Evolutionary conservation across 2,797 vertebrate species (phyloP), one percentile per base, ranked within the genome.

Genomic region (Pampus argenteus): DNA sequence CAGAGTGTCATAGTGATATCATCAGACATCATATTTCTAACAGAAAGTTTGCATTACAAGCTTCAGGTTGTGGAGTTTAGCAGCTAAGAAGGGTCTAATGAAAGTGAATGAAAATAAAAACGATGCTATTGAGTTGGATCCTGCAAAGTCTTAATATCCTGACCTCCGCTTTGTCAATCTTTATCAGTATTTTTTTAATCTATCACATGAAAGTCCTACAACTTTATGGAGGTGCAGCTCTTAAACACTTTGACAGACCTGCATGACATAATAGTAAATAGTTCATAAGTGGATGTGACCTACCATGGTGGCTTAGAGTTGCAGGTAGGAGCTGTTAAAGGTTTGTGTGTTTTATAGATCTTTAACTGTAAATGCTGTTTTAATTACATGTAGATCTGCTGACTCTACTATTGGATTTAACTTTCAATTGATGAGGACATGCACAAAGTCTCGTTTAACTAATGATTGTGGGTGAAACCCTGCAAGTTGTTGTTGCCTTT

Each of bases 21-120:
- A 44, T 44, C 40, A 18, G 17, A 44, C 40, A 11, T 22, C 11
- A 55, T 52, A 71, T 68, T 51, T 48, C 36, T 60, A 25, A 59
- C 25, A 22, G 45, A 67, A 52, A 74, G 29, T 23, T 42, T 18
- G 52, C 14, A 1, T 52, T 15, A 40, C 40, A 17, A 42, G 40
- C 17, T 18, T 42, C 1, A 13, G 13, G 13, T 31, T 56, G 34
- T 26, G 25, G 26, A 61, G 42, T 65, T 26, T 36, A 18, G 2
- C 11, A 59, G 28, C 25, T 17, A 40, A 17, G 26, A 9, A 44
- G 10, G n/a, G 7, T 40, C 23, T 34, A 59, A 48, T n/a, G 6
- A 29, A 31, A 54, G n/a, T n/a, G n/a, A n/a, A n/a, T n/a, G n/a
- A n/a, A n/a, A n/a, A n/a, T n/a, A n/a, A n/a, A n/a, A n/a, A n/a